Conservation (phyloP, 2,113 vertebrate genomes). For the Perca fluviatilis region DNA sequence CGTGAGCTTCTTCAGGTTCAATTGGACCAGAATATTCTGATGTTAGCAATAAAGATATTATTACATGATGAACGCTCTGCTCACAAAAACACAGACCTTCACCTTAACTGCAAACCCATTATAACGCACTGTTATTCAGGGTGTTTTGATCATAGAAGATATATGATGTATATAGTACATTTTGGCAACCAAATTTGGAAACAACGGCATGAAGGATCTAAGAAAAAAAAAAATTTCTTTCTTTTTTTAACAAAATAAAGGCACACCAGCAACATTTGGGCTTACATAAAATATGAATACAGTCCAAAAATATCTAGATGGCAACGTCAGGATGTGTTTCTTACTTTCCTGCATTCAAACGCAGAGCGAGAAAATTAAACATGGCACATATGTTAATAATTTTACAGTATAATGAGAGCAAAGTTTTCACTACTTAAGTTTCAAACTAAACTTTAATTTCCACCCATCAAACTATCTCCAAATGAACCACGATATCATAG, state of each 20-base stretch:
- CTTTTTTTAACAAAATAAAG: slow-evolving; percentile 47
- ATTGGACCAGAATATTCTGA: slow-evolving; percentile 25
- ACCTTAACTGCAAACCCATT: slow-evolving; percentile 25
- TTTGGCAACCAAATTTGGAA: slow-evolving; percentile 57
- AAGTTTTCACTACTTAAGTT: slow-evolving; percentile 3
- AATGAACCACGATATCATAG: slow-evolving; percentile 1
- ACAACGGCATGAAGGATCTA: slow-evolving; percentile 22
- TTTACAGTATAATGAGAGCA: slow-evolving; percentile 25
- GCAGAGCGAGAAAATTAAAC: slow-evolving; percentile 29
- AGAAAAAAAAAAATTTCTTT: not conserved
- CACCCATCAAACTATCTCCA: slow-evolving; percentile 15
- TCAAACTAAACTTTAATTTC: slow-evolving; percentile 1
- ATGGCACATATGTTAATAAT: slow-evolving; percentile 49
- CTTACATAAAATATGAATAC: slow-evolving; percentile 35
- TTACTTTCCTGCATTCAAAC: slow-evolving; percentile 18
- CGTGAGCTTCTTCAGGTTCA: slow-evolving; percentile 45
- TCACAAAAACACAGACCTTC: slow-evolving; percentile 5
- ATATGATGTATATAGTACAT: slow-evolving; percentile 24
- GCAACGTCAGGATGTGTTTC: slow-evolving; percentile 17
- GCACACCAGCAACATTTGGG: slow-evolving; percentile 61
- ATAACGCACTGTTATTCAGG: slow-evolving; percentile 8
- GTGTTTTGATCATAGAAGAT: slow-evolving; percentile 27
- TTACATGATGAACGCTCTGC: not conserved
- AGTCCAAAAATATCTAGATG: slow-evolving; percentile 41
- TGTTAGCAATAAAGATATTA: slow-evolving; percentile 10